Evolutionary conservation across 2,797 vertebrate genomes (phyloP).

Genomic region (Centropyge bicolor): DNA sequence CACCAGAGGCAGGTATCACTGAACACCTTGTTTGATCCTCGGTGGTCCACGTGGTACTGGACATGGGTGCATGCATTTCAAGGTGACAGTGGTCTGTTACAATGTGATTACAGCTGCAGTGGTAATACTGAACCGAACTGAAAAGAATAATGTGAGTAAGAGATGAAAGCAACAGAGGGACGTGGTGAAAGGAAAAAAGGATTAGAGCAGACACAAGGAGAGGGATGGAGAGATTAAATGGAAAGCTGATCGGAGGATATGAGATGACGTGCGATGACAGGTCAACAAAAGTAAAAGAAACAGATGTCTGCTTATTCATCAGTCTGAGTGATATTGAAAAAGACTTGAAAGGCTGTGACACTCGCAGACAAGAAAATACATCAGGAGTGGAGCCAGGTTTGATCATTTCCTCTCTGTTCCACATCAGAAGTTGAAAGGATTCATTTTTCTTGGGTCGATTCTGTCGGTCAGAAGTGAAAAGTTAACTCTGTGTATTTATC

Average conservation of each 20-base stretch:
- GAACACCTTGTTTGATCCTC: neutral
- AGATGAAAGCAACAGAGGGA: conserved; percentile 61
- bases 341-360: conserved; percentile 61
- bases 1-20: neutral
- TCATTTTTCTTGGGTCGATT: neutral
- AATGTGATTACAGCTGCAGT: conserved; percentile 28
- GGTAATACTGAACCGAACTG: conserved; percentile 2
- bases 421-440: neutral
- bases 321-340: conserved; percentile 51
- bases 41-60: neutral
- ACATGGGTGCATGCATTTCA: neutral
- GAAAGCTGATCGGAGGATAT: conserved; percentile 72
- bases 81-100: neutral
- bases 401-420: conserved; percentile 6
- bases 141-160: conserved; percentile 32
- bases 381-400: conserved; percentile 7
- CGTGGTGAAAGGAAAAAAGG: conserved; percentile 56
- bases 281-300: conserved; percentile 69
- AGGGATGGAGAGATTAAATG: conserved; percentile 67
- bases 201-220: conserved; percentile 69
- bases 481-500: neutral
- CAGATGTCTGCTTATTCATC: conserved; percentile 67
- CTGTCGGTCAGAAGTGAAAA: neutral
- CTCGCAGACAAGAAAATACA: conserved; percentile 40
- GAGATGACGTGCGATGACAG: conserved; percentile 62